Evolutionary conservation across 2,888 invertebrate genomes (phyloP).

Genomic region (Pinctada fucata): DNA sequence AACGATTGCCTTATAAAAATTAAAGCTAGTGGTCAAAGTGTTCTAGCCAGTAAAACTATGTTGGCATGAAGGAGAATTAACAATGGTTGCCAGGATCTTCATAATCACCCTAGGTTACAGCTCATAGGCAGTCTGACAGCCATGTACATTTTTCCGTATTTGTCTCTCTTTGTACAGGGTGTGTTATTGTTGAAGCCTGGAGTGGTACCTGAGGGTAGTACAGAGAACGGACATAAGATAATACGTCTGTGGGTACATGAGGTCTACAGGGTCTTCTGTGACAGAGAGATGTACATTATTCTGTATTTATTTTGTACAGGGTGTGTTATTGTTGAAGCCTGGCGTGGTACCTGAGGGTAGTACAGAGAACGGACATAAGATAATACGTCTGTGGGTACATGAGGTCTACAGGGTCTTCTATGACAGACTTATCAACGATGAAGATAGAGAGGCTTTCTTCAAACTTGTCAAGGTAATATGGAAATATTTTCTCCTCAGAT

Average conservation of each 20-base stretch:
- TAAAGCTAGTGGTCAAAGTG: too few relatives aligned
- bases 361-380: slow-evolving; percentile 67
- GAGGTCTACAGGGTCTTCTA: slow-evolving; percentile 76
- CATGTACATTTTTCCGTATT: too few relatives aligned
- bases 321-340: slow-evolving; percentile 70
- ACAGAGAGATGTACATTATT: slow-evolving; percentile 75
- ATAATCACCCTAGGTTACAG: too few relatives aligned
- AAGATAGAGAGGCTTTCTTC: slow-evolving; percentile 72
- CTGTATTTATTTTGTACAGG: slow-evolving; percentile 67
- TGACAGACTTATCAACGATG: slow-evolving; percentile 73
- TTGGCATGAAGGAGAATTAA: too few relatives aligned
- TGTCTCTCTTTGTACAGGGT: slow-evolving; percentile 64
- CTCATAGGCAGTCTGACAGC: too few relatives aligned
- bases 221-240: slow-evolving; percentile 69
- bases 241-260: slow-evolving; percentile 75
- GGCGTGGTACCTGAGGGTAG: slow-evolving; percentile 64
- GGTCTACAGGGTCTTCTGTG: slow-evolving; percentile 76
- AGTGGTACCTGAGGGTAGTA: slow-evolving; percentile 63
- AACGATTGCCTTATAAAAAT: too few relatives aligned
- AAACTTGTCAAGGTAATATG: slow-evolving; percentile 71
- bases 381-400: slow-evolving; percentile 75
- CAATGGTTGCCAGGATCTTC: too few relatives aligned
- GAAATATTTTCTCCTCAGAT: not conserved
- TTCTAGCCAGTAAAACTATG: too few relatives aligned
- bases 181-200: slow-evolving; percentile 69